Percentiles rank a stretch among this genome's conserved stretches.
These are phyloP conservation scores for Anseranas semipalmata DNA, from an alignment of 2,113 vertebrate species.

Conservation along the genomic window DNA sequence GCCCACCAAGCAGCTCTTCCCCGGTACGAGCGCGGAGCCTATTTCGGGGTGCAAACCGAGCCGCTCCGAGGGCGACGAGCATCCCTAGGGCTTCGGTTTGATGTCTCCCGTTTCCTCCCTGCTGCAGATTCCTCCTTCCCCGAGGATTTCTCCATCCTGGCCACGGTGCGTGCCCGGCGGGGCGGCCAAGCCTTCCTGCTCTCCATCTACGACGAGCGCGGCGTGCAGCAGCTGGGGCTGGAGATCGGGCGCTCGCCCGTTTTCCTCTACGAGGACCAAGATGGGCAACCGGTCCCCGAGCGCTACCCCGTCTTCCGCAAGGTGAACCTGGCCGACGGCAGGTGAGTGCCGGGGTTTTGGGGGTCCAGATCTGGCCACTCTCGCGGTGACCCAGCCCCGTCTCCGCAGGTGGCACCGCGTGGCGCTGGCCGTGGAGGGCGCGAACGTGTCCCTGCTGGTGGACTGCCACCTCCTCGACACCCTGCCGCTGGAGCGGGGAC, in stretches of 20 bases:
- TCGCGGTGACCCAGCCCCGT: fast-evolving
- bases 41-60: fast-evolving
- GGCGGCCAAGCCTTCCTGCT: conserved; percentile 84
- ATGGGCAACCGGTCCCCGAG: conserved; percentile 77
- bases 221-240: conserved; percentile 87
- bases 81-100: no score
- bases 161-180: conserved; percentile 81
- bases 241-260: conserved; percentile 81
- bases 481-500: conserved; percentile 73
- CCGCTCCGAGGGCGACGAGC: neutral
- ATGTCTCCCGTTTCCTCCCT: neutral
- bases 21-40: conserved; percentile 63
- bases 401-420: conserved; percentile 89
- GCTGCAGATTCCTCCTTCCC: conserved; percentile 84
- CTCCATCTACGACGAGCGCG: conserved; percentile 84
- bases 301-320: conserved; percentile 82
- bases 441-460: conserved; percentile 79
- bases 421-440: conserved; percentile 83
- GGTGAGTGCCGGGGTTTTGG: conserved; percentile 77
- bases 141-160: conserved; percentile 86
- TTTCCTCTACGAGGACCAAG: conserved; percentile 86
- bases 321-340: conserved; percentile 87
- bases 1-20: conserved; percentile 86
- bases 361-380: neutral
- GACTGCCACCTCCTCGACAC: conserved; percentile 84